A percentile compares a stretch with the other conserved stretches of the same genome.
Evolutionary conservation across 2,113 vertebrate species (phyloP).

Genomic region (Otolemur garnettii): DNA sequence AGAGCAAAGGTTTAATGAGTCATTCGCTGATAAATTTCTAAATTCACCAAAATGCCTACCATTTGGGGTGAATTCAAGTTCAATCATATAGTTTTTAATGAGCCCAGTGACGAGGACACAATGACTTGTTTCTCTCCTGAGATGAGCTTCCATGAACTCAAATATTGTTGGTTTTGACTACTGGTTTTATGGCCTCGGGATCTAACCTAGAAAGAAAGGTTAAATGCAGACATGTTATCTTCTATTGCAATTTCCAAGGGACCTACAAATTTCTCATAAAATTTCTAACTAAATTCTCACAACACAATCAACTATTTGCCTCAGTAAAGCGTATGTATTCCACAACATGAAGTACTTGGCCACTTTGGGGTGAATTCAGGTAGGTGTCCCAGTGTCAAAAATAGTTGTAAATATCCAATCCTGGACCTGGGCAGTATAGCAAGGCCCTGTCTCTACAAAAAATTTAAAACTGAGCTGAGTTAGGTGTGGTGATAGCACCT

Average conservation of each 20-base stretch:
- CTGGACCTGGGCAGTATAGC: no score
- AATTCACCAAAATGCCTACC: neutral
- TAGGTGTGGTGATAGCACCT: no score
- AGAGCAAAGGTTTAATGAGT: neutral
- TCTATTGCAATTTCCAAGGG: neutral
- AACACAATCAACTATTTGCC: neutral
- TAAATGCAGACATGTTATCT: neutral
- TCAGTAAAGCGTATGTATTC: neutral
- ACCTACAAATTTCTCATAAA: neutral
- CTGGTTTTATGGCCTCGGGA: neutral
- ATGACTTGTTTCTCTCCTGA: neutral
- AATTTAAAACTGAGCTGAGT: no score
- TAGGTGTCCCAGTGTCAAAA: neutral
- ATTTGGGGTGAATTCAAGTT: neutral
- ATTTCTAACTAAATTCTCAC: constrained; percentile 2
- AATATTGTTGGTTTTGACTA: neutral
- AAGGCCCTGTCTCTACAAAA: no score
- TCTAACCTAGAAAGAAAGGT: neutral
- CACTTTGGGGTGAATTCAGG: neutral
- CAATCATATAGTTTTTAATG: neutral
- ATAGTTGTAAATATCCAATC: neutral
- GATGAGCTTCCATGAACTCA: neutral
- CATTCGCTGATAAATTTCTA: neutral
- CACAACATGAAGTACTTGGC: neutral
- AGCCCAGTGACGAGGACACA: neutral